Percentiles rank a stretch among this genome's conserved stretches.
phyloP scores from a whole-genome alignment of 2,888 invertebrate genomes.

The Gibbula magus region DNA sequence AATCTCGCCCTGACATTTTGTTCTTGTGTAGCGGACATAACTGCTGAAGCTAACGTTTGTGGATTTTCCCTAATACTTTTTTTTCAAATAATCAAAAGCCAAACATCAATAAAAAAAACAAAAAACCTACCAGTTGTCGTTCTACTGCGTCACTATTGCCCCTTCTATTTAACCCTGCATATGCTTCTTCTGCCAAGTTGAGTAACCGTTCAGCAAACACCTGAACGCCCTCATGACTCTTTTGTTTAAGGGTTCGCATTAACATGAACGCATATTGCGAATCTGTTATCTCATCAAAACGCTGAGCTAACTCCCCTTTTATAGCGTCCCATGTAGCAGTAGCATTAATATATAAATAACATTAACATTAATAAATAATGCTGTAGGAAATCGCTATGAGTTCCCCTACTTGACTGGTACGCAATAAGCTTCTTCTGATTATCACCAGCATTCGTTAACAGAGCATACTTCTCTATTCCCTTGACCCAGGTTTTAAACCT shows the following conservation, averaged over 20 bases:
- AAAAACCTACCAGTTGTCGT: conserved; percentile 13
- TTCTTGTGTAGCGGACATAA: neutral
- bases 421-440: neutral
- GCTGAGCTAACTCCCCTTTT: neutral
- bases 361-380: no score
- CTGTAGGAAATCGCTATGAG: no score
- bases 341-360: neutral
- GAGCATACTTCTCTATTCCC: neutral
- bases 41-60: neutral
- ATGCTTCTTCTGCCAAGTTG: neutral
- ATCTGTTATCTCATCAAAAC: neutral
- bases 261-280: neutral
- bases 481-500: neutral
- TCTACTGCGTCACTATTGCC: neutral
- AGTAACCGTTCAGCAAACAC: neutral
- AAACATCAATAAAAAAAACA: conserved; percentile 7
- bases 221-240: neutral
- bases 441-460: neutral
- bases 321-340: neutral
- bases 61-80: neutral
- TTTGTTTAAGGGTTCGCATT: neutral
- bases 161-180: neutral
- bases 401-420: neutral
- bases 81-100: neutral
- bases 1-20: neutral